These are phyloP conservation scores for Rhorus exstirpatorius DNA, from an alignment of 2,888 invertebrate species.

Conservation along the genomic window DNA sequence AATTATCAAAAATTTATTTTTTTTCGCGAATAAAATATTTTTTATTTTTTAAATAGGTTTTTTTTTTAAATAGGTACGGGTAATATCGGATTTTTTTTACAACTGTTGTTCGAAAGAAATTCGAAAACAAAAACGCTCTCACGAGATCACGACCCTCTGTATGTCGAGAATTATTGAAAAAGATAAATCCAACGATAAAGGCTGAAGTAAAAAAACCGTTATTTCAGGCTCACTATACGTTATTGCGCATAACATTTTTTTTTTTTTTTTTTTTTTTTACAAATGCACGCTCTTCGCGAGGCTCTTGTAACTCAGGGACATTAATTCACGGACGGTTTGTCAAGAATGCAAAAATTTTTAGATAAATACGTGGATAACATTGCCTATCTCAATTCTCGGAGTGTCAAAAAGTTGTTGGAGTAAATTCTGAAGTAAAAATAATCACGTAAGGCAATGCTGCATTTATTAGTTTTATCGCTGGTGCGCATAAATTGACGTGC, in stretches of 20 bases:
- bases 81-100: too few relatives aligned
- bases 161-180: background rate
- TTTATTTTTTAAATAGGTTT: too few relatives aligned
- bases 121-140: background rate
- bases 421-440: background rate
- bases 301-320: background rate
- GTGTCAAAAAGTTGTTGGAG: background rate
- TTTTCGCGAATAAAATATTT: too few relatives aligned
- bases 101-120: background rate
- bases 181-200: background rate
- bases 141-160: background rate
- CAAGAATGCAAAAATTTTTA: background rate
- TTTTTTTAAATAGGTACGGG: background rate
- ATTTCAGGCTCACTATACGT: background rate
- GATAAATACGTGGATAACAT: background rate
- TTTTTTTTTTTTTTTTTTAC: too few relatives aligned
- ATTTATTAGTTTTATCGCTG: background rate
- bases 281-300: too few relatives aligned
- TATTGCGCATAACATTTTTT: too few relatives aligned
- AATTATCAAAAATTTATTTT: too few relatives aligned
- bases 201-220: background rate
- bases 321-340: background rate
- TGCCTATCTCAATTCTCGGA: constrained; percentile 1
- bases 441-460: background rate
- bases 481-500: background rate